These are phyloP conservation scores for Pristionchus exspectatus DNA, from an alignment of 2,888 invertebrate species.

Conservation along the genomic window DNA sequence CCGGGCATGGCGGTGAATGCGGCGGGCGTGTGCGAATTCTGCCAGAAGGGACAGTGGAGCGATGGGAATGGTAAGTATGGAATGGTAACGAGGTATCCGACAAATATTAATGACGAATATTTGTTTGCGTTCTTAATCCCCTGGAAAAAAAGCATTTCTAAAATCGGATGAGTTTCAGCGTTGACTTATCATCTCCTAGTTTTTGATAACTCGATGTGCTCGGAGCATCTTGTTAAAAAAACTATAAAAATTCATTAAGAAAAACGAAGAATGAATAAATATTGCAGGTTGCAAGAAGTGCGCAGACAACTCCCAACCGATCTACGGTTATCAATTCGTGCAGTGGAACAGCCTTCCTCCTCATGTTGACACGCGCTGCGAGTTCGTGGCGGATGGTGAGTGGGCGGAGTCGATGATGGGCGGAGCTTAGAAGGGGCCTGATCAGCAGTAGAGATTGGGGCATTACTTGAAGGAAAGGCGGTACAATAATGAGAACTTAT, in stretches of 20 bases:
- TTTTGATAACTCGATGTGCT: too few species aligned
- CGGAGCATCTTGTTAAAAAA: too few species aligned
- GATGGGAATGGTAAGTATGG: conserved; percentile 79
- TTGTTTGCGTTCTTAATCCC: too few species aligned
- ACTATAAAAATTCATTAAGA: background rate
- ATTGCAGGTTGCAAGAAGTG: conserved; percentile 74
- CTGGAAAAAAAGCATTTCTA: too few species aligned
- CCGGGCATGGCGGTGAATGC: conserved; percentile 82
- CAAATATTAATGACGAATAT: too few species aligned
- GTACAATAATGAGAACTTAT: too few species aligned
- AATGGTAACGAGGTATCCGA: too few species aligned
- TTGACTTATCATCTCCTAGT: too few species aligned
- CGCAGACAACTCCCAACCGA: conserved; percentile 82
- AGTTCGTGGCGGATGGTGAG: conserved; percentile 79
- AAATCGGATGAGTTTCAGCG: too few species aligned
- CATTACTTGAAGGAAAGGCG: too few species aligned
- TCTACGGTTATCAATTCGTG: conserved; percentile 81
- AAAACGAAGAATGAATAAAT: background rate
- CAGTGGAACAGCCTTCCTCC: conserved; percentile 81
- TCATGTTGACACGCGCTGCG: conserved; percentile 81
- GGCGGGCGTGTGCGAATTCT: conserved; percentile 81
- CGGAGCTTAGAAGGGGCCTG: background rate
- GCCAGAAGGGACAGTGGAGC: conserved; percentile 80
- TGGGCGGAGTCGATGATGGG: background rate
- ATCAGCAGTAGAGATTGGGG: too few species aligned